These are phyloP conservation scores for Dicyema japonicum DNA, from an alignment of 1,140 invertebrate genomes.

Conservation along the genomic window DNA sequence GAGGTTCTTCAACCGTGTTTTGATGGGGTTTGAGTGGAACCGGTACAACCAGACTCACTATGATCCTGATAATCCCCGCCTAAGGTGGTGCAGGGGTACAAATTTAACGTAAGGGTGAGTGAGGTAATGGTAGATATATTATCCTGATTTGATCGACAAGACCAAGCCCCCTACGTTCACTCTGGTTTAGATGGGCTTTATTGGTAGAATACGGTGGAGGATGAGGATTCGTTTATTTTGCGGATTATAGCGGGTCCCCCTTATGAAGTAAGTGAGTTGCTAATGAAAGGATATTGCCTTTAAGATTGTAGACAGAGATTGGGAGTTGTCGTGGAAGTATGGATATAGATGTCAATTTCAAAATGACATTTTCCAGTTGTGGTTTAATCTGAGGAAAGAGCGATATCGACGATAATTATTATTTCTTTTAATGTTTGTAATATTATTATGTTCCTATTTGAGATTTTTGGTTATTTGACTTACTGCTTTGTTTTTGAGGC, in stretches of 20 bases:
- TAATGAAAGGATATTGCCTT: slow-evolving; percentile 54
- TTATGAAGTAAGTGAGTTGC: slow-evolving; percentile 32
- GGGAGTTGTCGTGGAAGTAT: slow-evolving; percentile 91
- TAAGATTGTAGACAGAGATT: slow-evolving; percentile 90
- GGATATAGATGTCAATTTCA: slow-evolving; percentile 93
- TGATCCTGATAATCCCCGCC: slow-evolving; percentile 99
- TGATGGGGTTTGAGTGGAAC: slow-evolving; percentile 92
- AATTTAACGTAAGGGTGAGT: slow-evolving; percentile 42
- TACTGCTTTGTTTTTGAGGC: no score
- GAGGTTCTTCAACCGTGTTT: slow-evolving; percentile 63
- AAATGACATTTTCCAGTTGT: slow-evolving; percentile 92
- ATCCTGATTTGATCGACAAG: slow-evolving; percentile 89
- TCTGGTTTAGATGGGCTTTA: slow-evolving; percentile 43
- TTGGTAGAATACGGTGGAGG: no score
- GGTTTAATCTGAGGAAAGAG: slow-evolving; percentile 94
- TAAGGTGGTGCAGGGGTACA: slow-evolving; percentile 97
- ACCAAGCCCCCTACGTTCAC: slow-evolving; percentile 63
- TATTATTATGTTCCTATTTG: no score
- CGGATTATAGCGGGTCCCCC: slow-evolving; percentile 79
- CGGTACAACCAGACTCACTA: slow-evolving; percentile 99
- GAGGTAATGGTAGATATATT: slow-evolving; percentile 40
- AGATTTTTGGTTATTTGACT: no score
- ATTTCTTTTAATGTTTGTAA: no score
- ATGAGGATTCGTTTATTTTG: slow-evolving; percentile 67
- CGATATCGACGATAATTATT: slow-evolving; percentile 66